These are phyloP conservation scores for Diabrotica virgifera DNA, from an alignment of 1,140 invertebrate genomes.

Conservation along the genomic window DNA sequence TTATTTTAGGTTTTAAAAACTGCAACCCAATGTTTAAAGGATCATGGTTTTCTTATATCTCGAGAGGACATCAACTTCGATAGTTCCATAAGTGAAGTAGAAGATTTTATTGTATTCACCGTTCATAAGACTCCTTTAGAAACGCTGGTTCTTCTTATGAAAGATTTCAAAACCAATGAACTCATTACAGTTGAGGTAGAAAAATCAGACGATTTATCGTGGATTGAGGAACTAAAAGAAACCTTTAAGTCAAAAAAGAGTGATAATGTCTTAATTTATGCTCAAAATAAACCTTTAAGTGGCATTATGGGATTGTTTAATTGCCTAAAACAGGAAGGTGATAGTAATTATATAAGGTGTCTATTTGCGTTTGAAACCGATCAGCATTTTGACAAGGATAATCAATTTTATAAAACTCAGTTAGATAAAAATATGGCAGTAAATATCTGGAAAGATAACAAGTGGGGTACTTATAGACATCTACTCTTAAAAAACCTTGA, in stretches of 20 bases:
- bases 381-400: slow-evolving; percentile 60
- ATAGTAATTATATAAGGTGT: slow-evolving; percentile 59
- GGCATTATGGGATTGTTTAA: slow-evolving; percentile 80
- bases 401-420: slow-evolving; percentile 61
- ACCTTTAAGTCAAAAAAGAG: slow-evolving; percentile 54
- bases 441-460: slow-evolving; percentile 61
- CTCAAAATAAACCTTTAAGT: slow-evolving; percentile 60
- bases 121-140: slow-evolving; percentile 49
- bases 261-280: slow-evolving; percentile 56
- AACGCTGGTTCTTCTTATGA: slow-evolving; percentile 47
- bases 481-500: slow-evolving; percentile 11
- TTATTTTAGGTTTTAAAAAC: slow-evolving; percentile 46
- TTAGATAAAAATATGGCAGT: slow-evolving; percentile 60
- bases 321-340: slow-evolving; percentile 67
- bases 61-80: slow-evolving; percentile 47
- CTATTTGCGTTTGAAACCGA: slow-evolving; percentile 66
- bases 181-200: slow-evolving; percentile 10
- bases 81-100: slow-evolving; percentile 12
- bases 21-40: slow-evolving; percentile 46
- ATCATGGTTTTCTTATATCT: slow-evolving; percentile 53
- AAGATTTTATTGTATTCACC: slow-evolving; percentile 47
- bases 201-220: slow-evolving; percentile 45
- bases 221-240: slow-evolving; percentile 55
- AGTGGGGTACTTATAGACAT: slow-evolving; percentile 62
- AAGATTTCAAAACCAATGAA: slow-evolving; percentile 14